Evolutionary conservation across 2,888 invertebrate species (phyloP), one percentile per base, ranked within the genome.

Genomic region (Calameuta idolon): DNA sequence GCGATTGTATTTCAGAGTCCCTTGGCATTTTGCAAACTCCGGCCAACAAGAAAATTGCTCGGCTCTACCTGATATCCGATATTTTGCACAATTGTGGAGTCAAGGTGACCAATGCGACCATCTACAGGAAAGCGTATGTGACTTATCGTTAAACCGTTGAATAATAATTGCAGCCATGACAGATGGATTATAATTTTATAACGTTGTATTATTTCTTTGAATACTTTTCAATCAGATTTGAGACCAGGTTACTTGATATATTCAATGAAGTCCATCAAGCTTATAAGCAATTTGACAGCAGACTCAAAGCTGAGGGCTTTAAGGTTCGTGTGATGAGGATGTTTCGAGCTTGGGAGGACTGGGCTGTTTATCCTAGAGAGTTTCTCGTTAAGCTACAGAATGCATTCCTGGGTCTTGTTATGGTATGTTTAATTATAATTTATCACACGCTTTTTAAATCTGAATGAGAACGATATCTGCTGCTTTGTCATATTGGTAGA

Each of bases 311-410:
- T n/a, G 99, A 99, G 92, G 98, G 98, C 68, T 98, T 98, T 92
- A 97, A 98, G 89, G 95, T 96, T 79, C 93, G 98, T 74, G 97
- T 99, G 55, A 95, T 98, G 90, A 94, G 96, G 87, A 96, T 97
- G 85, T 95, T 99, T 90, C 95, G 97, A 88, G 98, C 98, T 1
- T 99, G 99, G 99, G 98, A 99, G 91, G 99, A 99, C 90, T 98
- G 98, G 96, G 96, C 97, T 30, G 95, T 99, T 80, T 99, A 99
- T 93, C 97, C 99, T 0, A 96, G 96, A 79, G 98, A 99, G 83
- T 97, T 97, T 92, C 93, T 99, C 81, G 94, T 96, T 81, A 96
- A 95, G 89, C 92, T 98, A 80, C 97, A 98, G 90, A 97, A 98
- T 88, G 94, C 96, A 15, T 99, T 99, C 92, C 93, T 98, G 4